phyloP scores from a whole-genome alignment of 2,113 vertebrate genomes.

The Grammomys surdaster region DNA sequence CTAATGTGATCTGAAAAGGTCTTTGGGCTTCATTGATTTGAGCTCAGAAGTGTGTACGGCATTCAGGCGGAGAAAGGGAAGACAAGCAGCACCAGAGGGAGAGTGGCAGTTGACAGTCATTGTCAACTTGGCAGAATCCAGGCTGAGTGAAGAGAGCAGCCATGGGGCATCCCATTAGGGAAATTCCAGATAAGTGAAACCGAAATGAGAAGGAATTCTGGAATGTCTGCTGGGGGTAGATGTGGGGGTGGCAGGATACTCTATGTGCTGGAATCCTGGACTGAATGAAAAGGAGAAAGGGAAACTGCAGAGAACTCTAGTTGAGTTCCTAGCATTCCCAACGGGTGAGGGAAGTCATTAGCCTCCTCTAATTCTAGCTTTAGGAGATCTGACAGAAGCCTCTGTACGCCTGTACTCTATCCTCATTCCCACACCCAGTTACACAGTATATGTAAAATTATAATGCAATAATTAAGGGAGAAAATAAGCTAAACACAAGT shows the following conservation, averaged over 20 bases:
- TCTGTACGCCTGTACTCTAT: too few relatives aligned
- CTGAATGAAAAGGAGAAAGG: not conserved
- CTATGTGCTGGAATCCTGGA: not conserved
- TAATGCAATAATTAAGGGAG: not conserved
- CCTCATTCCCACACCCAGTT: not conserved
- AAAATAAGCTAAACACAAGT: not conserved
- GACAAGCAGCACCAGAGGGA: not conserved
- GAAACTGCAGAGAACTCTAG: too few relatives aligned
- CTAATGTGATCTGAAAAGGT: not conserved
- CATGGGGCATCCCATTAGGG: not conserved
- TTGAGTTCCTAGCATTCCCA: not conserved
- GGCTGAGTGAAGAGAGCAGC: not conserved
- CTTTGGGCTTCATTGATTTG: not conserved
- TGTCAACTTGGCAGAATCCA: not conserved
- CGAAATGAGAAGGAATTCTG: not conserved
- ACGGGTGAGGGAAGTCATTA: too few relatives aligned
- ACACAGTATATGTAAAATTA: not conserved
- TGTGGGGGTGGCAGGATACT: too few relatives aligned
- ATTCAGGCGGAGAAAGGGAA: not conserved
- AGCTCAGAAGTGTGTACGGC: not conserved
- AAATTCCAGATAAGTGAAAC: not conserved
- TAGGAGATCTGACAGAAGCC: too few relatives aligned
- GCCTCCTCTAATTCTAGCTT: not conserved
- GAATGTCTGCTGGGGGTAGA: too few relatives aligned
- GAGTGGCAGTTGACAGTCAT: not conserved